Evolutionary conservation across 2,113 vertebrate genomes (phyloP), one percentile per base, ranked within the genome.

Genomic region (Oxygymnocypris stewartii): DNA sequence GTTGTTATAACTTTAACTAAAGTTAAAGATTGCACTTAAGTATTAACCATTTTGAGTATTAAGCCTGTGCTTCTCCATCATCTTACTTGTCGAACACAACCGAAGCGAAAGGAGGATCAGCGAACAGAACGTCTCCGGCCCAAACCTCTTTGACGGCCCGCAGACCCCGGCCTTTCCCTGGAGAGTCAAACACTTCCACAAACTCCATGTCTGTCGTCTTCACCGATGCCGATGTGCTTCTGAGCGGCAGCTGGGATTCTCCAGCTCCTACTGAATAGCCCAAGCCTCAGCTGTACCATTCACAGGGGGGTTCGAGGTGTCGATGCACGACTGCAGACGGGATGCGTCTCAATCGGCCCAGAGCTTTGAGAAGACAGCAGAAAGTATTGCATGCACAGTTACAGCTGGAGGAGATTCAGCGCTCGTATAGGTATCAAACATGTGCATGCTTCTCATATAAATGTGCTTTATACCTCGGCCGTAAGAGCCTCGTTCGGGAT

Each of bases 71-170:
- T 40, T 40, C 59, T 61, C 23, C 20, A 73, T 79, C 0, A 18
- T 12, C 95, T 90, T 96, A 99, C 98, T 96, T 98, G 95, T 99
- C 98, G 85, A 99, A 99, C 25, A 99, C 97, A 80, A 99, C 97
- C 0, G 97, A 96, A 0, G 98, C 91, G 0, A 97, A 93, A 81
- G 97, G 96, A 42, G 96, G 91, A 83, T 99, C 98, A 0, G 97
- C 94, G 37, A 99, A 99, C 91, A 99, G 95, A 13, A 99, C 94
- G 47, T 99, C 98, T 9, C 97, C 96, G 0, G 97, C 96, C 95
- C 97, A 96, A 81, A 96, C 92, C 83, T 99, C 98, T 91, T 96
- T 96, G 10, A 90, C 92, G 3, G 96, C 94, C 93, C 96, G 97
- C 88, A 99, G 92, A 1, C 97, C 98, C 67, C 97, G 92, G 89